Percentiles rank a stretch among this genome's conserved stretches.
Evolutionary conservation across 2,113 vertebrate genomes (phyloP).

Genomic region (Tachycineta bicolor): DNA sequence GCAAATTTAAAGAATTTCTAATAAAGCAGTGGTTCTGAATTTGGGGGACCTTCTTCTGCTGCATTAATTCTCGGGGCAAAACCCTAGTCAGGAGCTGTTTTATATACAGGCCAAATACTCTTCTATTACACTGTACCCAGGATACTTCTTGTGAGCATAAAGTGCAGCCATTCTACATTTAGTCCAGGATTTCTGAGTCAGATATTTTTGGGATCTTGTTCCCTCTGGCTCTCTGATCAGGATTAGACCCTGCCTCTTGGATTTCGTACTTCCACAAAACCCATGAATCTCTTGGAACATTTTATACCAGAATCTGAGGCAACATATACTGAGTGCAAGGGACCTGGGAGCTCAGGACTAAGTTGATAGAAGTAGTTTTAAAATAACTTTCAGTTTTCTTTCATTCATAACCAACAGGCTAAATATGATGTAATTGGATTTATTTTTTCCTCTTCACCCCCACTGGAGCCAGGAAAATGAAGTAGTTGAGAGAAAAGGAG

Average conservation of each 20-base stretch:
- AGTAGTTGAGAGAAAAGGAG: slow-evolving; percentile 59
- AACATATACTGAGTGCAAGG: not conserved
- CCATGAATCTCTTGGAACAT: not conserved
- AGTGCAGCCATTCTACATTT: not conserved
- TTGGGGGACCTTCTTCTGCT: not conserved
- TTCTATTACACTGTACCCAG: not conserved
- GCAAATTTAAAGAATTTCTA: not conserved
- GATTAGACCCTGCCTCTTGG: not conserved
- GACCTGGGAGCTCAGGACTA: not conserved
- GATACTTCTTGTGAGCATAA: not conserved
- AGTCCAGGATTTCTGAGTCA: not conserved
- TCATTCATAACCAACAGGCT: slow-evolving; percentile 34
- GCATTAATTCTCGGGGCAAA: not conserved
- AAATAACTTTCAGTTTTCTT: slow-evolving; percentile 30
- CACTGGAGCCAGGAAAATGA: slow-evolving; percentile 66
- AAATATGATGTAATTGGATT: slow-evolving; percentile 64
- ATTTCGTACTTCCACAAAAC: not conserved
- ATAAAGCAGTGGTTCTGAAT: not conserved
- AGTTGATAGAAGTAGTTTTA: not conserved
- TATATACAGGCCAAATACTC: not conserved
- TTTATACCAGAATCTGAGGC: not conserved
- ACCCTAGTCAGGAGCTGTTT: not conserved
- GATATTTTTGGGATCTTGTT: not conserved
- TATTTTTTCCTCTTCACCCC: slow-evolving; percentile 68
- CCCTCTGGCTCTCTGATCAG: not conserved